phyloP scores from a whole-genome alignment of 2,797 vertebrate genomes.

The Platalea minor region DNA sequence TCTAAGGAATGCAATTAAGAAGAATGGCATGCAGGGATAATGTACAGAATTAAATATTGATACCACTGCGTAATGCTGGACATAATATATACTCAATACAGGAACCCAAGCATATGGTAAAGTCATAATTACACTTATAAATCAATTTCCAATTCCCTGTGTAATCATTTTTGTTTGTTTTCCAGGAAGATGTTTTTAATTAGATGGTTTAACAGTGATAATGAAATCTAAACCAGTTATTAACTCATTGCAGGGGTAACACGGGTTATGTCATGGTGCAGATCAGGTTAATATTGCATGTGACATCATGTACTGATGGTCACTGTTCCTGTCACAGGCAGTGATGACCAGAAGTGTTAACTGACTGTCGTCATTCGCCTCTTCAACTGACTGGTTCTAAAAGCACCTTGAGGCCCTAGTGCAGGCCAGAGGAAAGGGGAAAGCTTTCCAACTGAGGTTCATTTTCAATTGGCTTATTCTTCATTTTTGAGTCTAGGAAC shows the following conservation, averaged over 20 bases:
- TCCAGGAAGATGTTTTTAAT: conserved; percentile 19
- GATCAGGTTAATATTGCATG: background rate
- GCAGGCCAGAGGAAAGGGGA: background rate
- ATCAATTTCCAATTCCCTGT: background rate
- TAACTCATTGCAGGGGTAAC: background rate
- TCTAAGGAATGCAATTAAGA: conserved; percentile 34
- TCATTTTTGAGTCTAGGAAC: background rate
- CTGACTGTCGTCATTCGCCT: background rate
- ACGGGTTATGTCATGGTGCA: background rate
- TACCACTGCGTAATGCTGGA: background rate
- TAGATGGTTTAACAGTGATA: background rate
- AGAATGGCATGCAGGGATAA: background rate
- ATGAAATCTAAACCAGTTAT: background rate
- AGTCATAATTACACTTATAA: background rate
- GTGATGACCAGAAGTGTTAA: background rate
- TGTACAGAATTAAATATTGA: conserved; percentile 25
- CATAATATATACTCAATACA: background rate
- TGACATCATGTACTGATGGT: background rate
- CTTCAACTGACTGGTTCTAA: background rate
- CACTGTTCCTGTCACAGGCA: background rate
- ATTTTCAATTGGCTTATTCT: background rate
- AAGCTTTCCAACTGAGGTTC: background rate
- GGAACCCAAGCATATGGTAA: background rate
- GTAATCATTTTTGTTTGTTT: background rate
- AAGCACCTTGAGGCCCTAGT: background rate